These are phyloP conservation scores for Tenualosa ilisha DNA, from an alignment of 2,797 vertebrate species.

Conservation along the genomic window DNA sequence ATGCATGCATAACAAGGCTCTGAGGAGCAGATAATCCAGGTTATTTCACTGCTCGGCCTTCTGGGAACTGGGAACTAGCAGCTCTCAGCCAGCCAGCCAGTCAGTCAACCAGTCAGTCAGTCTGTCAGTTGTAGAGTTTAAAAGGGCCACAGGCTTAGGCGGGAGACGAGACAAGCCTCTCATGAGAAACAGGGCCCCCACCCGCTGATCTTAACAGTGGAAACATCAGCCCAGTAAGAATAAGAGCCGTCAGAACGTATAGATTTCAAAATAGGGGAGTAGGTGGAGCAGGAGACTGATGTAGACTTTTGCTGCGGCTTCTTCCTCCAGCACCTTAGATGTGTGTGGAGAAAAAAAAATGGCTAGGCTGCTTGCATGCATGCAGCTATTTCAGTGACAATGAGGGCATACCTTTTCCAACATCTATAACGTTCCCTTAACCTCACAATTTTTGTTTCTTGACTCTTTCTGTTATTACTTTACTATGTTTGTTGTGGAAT, in stretches of 20 bases:
- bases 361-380: neutral
- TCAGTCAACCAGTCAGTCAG: neutral
- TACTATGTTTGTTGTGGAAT: conserved; percentile 22
- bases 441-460: conserved; percentile 6
- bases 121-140: neutral
- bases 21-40: conserved; percentile 45
- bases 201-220: neutral
- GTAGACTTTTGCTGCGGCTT: neutral
- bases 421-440: neutral
- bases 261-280: neutral
- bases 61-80: conserved; percentile 30
- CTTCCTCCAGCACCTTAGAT: neutral
- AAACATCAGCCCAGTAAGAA: neutral
- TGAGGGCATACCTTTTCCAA: neutral
- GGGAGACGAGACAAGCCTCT: neutral
- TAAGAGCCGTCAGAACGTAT: neutral
- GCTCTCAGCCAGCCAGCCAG: conserved; percentile 29
- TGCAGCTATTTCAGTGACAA: neutral
- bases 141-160: neutral
- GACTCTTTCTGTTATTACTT: conserved; percentile 22
- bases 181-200: neutral
- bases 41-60: conserved; percentile 40
- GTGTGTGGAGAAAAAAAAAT: neutral
- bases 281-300: neutral
- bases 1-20: conserved; percentile 43